Evolutionary conservation across 1,140 invertebrate species (phyloP).

Genomic region (Saccostrea echinata): DNA sequence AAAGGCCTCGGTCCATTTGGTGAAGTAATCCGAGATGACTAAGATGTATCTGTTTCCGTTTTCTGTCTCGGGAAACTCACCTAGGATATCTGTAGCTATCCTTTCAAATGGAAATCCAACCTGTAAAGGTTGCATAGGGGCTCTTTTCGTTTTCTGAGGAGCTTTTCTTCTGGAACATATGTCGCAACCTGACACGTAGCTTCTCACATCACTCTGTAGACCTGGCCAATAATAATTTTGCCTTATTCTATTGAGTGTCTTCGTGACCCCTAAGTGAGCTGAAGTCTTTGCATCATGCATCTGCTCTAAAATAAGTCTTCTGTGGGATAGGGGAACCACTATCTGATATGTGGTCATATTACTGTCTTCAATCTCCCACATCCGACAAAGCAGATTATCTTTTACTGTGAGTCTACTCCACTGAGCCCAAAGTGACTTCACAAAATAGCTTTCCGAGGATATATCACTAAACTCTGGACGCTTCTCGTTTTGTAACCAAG

Average conservation of each 20-base stretch:
- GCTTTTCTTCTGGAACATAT: conserved; percentile 46
- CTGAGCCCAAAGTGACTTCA: conserved; percentile 43
- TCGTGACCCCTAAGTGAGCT: conserved; percentile 45
- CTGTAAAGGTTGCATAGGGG: conserved; percentile 40
- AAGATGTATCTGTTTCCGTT: conserved; percentile 51
- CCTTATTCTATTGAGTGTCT: conserved; percentile 40
- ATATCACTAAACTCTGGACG: conserved; percentile 26
- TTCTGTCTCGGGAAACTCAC: conserved; percentile 40
- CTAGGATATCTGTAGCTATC: conserved; percentile 47
- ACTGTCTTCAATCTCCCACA: conserved; percentile 49
- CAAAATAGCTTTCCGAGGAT: neutral
- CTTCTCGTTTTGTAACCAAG: neutral
- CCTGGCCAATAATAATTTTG: conserved; percentile 50
- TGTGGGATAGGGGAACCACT: conserved; percentile 54
- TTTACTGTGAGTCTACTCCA: conserved; percentile 35
- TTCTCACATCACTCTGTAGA: conserved; percentile 30
- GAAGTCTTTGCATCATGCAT: conserved; percentile 49
- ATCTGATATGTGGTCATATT: conserved; percentile 49
- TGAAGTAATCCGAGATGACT: conserved; percentile 56
- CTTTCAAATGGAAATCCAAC: conserved; percentile 50
- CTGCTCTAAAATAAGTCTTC: conserved; percentile 38
- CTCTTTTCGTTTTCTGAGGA: conserved; percentile 26
- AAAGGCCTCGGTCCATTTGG: conserved; percentile 57
- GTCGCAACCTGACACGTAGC: conserved; percentile 42
- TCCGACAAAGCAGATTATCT: conserved; percentile 41